Base-by-base conservation (phyloP, 2,797 vertebrate species). In the Balearica regulorum region DNA sequence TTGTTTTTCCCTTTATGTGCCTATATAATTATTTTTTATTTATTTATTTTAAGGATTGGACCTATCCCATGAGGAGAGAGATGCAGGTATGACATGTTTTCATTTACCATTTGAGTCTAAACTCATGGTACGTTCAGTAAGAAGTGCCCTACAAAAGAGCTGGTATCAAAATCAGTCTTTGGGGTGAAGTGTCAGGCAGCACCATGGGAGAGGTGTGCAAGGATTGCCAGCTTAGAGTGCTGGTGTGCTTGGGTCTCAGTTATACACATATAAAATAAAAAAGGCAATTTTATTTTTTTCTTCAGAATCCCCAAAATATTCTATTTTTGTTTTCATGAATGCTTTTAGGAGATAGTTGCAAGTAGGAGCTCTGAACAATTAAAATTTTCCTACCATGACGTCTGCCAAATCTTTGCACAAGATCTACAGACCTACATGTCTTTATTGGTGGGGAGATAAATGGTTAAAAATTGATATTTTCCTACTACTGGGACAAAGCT, bases 41-140 rank as follows among this genome's bases (percentile, higher is more conserved):
- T 90, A 58, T 9, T 91, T 96, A 8, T 91, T 96, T 87, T 25
- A 97, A 99, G 99, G 99, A 99, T 96, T 99, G 99, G 99, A 99
- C 98, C 80, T 99, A 99, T 97, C 99, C 99, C 72, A 99, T 99
- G 99, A 99, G 99, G 97, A 98, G 99, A 97, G 99, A 99, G 82
- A 99, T 99, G 99, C 99, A 99, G 99, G 99, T 99, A 98, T 84
- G 96, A 44, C n/a, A 35, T 1, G 0, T 33, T 91, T 89, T 43
- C 9, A 13, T 92, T 58, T 95, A 73, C 44, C 49, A 3, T 94
- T 95, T 84, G 64, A 70, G 25, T 54, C 28, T 65, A 73, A 85
- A 37, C 10, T 9, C 6, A 0, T 14, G 22, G 39, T 70, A 26
- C 3, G 1, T 71, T 90, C 51, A 21, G 48, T 17, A 61, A n/a